A percentile compares a stretch with the other conserved stretches of the same genome.
Evolutionary conservation across 2,888 invertebrate genomes (phyloP).

Genomic region (Leptinotarsa rubiginosa): DNA sequence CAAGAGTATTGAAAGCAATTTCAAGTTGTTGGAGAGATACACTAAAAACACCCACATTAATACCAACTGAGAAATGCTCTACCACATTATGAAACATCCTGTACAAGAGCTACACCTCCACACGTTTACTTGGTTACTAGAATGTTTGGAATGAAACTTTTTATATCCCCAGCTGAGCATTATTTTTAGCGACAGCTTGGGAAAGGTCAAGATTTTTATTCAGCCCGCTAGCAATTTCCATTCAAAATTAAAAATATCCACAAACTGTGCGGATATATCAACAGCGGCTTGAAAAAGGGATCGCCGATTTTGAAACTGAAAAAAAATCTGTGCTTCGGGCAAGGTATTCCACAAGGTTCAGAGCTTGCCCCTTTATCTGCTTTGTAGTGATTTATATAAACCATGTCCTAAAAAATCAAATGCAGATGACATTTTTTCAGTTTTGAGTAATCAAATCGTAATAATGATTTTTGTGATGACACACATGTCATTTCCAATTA

Average conservation of each 20-base stretch:
- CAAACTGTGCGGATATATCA: neutral
- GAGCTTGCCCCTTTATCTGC: no score
- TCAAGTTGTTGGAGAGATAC: no score
- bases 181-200: slow-evolving; percentile 43
- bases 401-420: no score
- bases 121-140: neutral
- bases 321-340: neutral
- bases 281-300: neutral
- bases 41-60: no score
- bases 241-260: slow-evolving; percentile 18
- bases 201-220: slow-evolving; percentile 46
- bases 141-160: slow-evolving; percentile 13
- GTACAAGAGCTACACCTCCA: neutral
- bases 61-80: neutral
- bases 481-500: no score
- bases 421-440: no score
- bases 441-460: no score
- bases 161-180: slow-evolving; percentile 30
- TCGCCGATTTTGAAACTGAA: neutral
- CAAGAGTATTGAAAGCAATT: no score
- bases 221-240: slow-evolving; percentile 18
- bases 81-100: neutral
- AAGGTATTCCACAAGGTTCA: no score
- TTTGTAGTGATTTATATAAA: no score
- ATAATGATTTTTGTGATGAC: no score